phyloP scores from a whole-genome alignment of 2,888 invertebrate genomes.

The Arrhopalites spinosus region DNA sequence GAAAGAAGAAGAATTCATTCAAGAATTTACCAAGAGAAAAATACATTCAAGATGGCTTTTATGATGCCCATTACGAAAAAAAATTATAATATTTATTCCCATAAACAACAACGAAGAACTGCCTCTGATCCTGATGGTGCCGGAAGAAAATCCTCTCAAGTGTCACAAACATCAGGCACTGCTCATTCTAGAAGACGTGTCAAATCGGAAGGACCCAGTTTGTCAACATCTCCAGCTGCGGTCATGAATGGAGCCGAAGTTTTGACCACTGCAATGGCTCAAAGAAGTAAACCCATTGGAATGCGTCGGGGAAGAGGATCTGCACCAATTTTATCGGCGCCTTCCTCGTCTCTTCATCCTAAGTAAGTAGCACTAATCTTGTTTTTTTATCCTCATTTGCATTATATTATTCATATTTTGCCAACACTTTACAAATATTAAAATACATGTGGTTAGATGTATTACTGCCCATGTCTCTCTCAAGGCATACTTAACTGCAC shows the following conservation, averaged over 20 bases:
- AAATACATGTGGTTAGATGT: too few relatives aligned
- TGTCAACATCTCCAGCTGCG: constrained; percentile 51
- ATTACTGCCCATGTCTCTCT: too few relatives aligned
- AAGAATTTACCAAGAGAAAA: neutral
- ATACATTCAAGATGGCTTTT: constrained; percentile 47
- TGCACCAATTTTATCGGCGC: constrained; percentile 48
- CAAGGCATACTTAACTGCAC: too few relatives aligned
- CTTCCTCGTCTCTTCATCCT: constrained; percentile 26
- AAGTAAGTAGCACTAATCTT: neutral
- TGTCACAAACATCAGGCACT: constrained; percentile 13
- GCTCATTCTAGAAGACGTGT: constrained; percentile 34
- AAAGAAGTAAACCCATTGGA: constrained; percentile 39
- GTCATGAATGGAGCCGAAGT: constrained; percentile 29
- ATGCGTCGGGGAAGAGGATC: constrained; percentile 51
- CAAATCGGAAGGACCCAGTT: constrained; percentile 50
- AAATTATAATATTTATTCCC: constrained; percentile 48
- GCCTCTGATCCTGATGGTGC: constrained; percentile 40
- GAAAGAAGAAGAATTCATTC: neutral
- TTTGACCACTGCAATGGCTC: constrained; percentile 19
- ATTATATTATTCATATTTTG: too few relatives aligned
- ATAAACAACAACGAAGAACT: constrained; percentile 42
- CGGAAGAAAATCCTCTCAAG: constrained; percentile 34
- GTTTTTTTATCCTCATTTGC: too few relatives aligned
- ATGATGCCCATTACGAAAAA: constrained; percentile 55
- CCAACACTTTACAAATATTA: too few relatives aligned